Evolutionary conservation across 2,797 vertebrate genomes (phyloP), one percentile per base, ranked within the genome.

Genomic region (Ceyx erithaca): DNA sequence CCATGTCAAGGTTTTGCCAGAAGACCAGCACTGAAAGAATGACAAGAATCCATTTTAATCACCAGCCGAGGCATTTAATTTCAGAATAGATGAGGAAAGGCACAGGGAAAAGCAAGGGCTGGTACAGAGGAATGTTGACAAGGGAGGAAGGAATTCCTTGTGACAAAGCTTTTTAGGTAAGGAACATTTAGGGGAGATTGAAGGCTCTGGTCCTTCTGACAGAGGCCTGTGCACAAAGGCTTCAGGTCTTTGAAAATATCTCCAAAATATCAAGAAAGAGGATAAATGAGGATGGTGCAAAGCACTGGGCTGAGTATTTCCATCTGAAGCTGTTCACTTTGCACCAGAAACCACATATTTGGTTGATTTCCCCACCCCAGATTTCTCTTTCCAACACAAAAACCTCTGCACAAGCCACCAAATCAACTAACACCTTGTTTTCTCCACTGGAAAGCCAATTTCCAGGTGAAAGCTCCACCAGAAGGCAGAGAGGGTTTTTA

Each of bases 221-320:
- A 77, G 22, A 57, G 18, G 7, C 2, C 0, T 25, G 8, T 22
- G 3, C 8, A 41, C 3, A 18, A 4, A 64, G 8, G 4, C 12
- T 80, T 79, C 8, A 71, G 11, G 7, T 28, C 18, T 28, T 63
- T 37, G 23, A 54, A 89, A 64, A 80, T n/a, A 31, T 2, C 9
- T 54, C 1, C 8, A 3, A 22, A 3, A 26, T 85, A 33, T n/a
- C 66, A 46, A 68, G 19, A 49, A 4, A 68, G 22, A 52, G 5
- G 3, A 55, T 40, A 75, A 58, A 46, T 19, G 67, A 86, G 10
- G 18, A 35, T 4, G 40, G 4, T 17, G 11, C 28, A 25, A 76
- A 63, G 2, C 28, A 54, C 26, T 76, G 11, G 2, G 23, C 30
- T 55, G 26, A 51, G 5, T 31, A 54, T 46, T 84, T 84, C 35